Evolutionary conservation across 2,888 invertebrate species (phyloP), one percentile per base, ranked within the genome.

Genomic region (Helicoverpa assulta): DNA sequence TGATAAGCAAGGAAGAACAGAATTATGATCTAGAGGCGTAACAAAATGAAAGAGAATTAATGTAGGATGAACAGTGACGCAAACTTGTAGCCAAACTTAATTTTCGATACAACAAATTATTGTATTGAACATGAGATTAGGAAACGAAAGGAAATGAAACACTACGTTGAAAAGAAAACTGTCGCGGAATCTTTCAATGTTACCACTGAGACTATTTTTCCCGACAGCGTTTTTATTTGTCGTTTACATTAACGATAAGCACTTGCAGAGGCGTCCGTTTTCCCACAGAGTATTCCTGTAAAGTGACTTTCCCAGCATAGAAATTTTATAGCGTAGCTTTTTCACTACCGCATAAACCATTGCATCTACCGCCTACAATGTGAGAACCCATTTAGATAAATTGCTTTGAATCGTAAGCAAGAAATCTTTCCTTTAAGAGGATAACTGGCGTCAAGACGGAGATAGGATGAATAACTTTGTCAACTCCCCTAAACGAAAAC

Each of bases 381-480:
- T 52, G 3, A 50, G 19, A 7, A 19, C 26, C 16, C 7, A 26
- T 43, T 16, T 12, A 29, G 7, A 14, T 19, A 3, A 19, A 40
- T 47, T 0, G 0, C 7, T 18, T 33, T 58, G 54, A 10, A 51
- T 51, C 12, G 5, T 26, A 26, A 43, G 1, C 50, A 43, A 37
- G 21, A 56, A 43, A 51, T 58, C 16, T 19, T 3, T 18, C 14
- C 40, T 40, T 14, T 18, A 19, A 55, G 26, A 55, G 5, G 7
- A 67, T 51, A 33, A 53, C 3, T 54, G 40, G 5, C 10, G 26
- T 52, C 56, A 71, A 59, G 26, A 50, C 55, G 6, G 29, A 60
- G 67, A 60, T 56, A 26, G 29, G 16, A 62, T 18, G 0, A 70
- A 70, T 66, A 26, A 72, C 51, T 59, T 54, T 26, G 37, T 19